These are phyloP conservation scores for Acleris cristana DNA, from an alignment of 2,888 invertebrate genomes.

Conservation along the genomic window DNA sequence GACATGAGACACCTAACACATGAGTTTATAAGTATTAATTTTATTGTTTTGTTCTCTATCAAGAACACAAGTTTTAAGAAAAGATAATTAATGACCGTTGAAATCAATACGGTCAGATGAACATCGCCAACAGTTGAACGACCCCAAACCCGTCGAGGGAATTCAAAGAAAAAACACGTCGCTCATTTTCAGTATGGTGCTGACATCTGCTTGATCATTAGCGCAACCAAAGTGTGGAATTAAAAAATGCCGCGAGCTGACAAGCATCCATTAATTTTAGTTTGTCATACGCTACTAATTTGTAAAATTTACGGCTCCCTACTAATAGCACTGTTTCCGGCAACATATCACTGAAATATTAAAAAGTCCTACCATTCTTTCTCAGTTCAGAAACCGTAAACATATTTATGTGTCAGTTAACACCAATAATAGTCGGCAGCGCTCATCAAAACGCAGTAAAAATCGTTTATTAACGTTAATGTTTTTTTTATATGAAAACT, in stretches of 20 bases:
- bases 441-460: constrained; percentile 69
- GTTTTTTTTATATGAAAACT: constrained; percentile 40
- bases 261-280: constrained; percentile 75
- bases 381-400: constrained; percentile 54
- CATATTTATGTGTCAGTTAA: constrained; percentile 77
- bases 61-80: not conserved
- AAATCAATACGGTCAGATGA: not conserved
- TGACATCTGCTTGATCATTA: constrained; percentile 77
- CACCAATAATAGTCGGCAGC: constrained; percentile 62
- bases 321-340: constrained; percentile 78
- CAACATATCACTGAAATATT: constrained; percentile 69
- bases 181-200: constrained; percentile 59
- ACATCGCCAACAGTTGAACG: constrained; percentile 7
- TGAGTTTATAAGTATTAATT: no score
- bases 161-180: constrained; percentile 30
- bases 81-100: not conserved
- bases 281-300: constrained; percentile 81
- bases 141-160: constrained; percentile 7
- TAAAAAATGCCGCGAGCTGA: constrained; percentile 65
- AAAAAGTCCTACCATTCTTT: constrained; percentile 59
- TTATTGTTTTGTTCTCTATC: no score
- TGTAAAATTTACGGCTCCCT: constrained; percentile 74
- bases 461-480: constrained; percentile 63
- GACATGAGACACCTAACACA: no score
- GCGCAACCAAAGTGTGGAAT: constrained; percentile 56